Base-by-base conservation (phyloP, 2,113 vertebrate genomes). In the Spilogale gracilis region DNA sequence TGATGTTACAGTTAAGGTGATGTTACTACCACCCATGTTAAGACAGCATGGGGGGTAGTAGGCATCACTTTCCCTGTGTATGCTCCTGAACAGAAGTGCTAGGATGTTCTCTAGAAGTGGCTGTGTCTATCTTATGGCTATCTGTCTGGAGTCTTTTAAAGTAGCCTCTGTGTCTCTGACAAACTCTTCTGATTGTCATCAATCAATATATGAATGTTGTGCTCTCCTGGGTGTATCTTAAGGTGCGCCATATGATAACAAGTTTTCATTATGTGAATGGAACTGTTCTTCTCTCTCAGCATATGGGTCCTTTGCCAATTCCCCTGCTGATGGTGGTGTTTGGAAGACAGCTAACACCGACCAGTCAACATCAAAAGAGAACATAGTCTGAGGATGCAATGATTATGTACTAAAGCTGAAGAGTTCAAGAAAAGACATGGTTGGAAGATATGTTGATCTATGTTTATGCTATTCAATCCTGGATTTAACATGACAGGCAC, bases 121-220 rank as follows among this genome's bases (percentile, higher is more conserved):
- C 17, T 90, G 0, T 18, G 12, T 23, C 52, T 63, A 30, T 56
- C 32, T 50, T 12, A 63, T 52, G 45, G 17, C 7, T 32, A 9
- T 67, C 82, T 91, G 30, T 90, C 67, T 93, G 38, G 79, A 83
- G 50, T 67, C 7, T 93, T 94, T 50, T 58, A 17, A 92, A 56
- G 48, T 69, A 30, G 32, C 54, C 56, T 7, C 23, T 82, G 50
- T 6, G 30, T 88, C 84, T 76, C 12, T 32, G 67, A 58, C 9
- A 94, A 21, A 25, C 38, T 6, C 4, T 95, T 61, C 63, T 61
- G 14, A 56, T 5, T 89, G 32, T 60, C 58, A 71, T 60, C 38
- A 9, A 50, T n/a, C 5, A 3, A 52, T 13, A 13, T 69, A 8
- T n/a, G 11, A 82, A 88, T 17, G 52, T 9, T 56, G n/a, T 83